Percentiles rank a stretch among this genome's conserved stretches.
Evolutionary conservation across 2,113 vertebrate species (phyloP).

Genomic region (Heloderma charlesbogerti): DNA sequence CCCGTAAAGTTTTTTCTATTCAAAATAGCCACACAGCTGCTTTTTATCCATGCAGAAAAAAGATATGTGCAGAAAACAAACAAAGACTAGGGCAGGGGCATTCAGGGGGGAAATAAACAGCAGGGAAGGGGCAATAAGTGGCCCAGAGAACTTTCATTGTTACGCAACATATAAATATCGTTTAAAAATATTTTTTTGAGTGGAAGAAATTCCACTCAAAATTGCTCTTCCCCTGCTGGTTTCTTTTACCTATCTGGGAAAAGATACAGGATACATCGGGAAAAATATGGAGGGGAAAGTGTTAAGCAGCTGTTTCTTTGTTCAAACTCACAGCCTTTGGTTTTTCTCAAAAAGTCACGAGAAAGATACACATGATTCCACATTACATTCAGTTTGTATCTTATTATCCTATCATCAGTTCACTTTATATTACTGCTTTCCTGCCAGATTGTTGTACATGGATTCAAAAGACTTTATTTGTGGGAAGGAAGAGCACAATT

Average conservation of each 20-base stretch:
- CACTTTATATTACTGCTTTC: background rate
- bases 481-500: background rate
- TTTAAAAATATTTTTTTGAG: background rate
- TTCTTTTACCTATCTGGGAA: no score
- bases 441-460: background rate
- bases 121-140: background rate
- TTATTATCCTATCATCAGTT: background rate
- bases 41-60: background rate
- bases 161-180: background rate
- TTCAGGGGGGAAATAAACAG: background rate
- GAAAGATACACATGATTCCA: background rate
- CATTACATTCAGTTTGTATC: background rate
- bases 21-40: background rate
- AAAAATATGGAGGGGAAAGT: background rate
- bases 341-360: background rate
- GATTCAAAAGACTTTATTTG: background rate
- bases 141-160: background rate
- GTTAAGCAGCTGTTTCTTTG: background rate
- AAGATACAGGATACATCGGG: background rate
- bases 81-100: background rate
- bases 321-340: background rate
- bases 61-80: background rate
- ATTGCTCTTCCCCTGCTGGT: background rate
- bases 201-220: background rate
- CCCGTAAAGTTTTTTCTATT: background rate